phyloP scores from a whole-genome alignment of 2,113 vertebrate genomes.

The Epinephelus fuscoguttatus region DNA sequence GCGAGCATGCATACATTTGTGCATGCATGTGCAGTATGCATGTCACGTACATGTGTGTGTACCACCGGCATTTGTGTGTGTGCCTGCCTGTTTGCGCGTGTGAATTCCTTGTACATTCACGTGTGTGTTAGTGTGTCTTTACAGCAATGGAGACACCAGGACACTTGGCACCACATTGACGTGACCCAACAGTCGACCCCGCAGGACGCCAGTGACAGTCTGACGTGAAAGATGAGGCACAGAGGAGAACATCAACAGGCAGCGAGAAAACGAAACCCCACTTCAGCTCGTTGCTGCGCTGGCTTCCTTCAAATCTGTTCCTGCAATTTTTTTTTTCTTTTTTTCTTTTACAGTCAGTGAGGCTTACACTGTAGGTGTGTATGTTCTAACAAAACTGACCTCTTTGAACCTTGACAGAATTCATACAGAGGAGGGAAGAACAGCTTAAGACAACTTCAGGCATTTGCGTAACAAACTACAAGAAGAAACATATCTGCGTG shows the following conservation, averaged over 20 bases:
- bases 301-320: background rate
- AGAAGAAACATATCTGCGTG: constrained; percentile 77
- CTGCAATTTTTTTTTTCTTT: background rate
- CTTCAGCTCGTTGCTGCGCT: constrained; percentile 16
- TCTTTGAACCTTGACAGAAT: constrained; percentile 45
- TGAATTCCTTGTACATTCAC: constrained; percentile 55
- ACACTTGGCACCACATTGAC: constrained; percentile 76
- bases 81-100: constrained; percentile 44
- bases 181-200: constrained; percentile 72
- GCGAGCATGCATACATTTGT: constrained; percentile 45
- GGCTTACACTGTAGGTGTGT: constrained; percentile 4
- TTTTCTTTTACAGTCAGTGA: background rate
- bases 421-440: constrained; percentile 21
- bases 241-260: constrained; percentile 28
- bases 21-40: constrained; percentile 48
- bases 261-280: constrained; percentile 6
- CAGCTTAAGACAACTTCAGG: constrained; percentile 59
- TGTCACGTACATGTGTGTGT: constrained; percentile 38
- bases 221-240: constrained; percentile 66
- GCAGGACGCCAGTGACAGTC: constrained; percentile 59
- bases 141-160: constrained; percentile 69
- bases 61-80: constrained; percentile 23
- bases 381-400: constrained; percentile 28
- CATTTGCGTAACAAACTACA: constrained; percentile 71
- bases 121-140: constrained; percentile 60